Evolutionary conservation across 2,888 invertebrate genomes (phyloP).

Genomic region (Julus scanicus): DNA sequence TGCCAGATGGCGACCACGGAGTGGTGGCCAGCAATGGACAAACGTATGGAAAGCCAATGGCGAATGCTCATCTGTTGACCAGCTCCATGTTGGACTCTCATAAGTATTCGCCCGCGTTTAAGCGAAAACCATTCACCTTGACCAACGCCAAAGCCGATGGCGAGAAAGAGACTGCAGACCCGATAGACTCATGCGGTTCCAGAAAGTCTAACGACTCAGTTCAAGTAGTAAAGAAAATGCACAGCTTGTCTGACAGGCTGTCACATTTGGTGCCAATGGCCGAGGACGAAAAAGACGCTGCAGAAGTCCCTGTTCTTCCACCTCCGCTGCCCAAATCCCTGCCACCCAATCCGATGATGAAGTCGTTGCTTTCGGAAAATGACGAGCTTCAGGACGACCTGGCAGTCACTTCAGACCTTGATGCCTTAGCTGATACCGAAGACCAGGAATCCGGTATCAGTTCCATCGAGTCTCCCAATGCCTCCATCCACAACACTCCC

Average conservation of each 20-base stretch:
- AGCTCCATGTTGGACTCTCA: constrained; percentile 68
- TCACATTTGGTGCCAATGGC: not conserved
- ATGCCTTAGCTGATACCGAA: constrained; percentile 72
- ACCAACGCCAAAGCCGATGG: constrained; percentile 66
- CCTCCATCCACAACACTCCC: constrained; percentile 80
- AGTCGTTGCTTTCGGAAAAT: constrained; percentile 53
- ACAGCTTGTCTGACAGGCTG: not conserved
- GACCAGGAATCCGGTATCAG: constrained; percentile 87
- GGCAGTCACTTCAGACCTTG: constrained; percentile 64
- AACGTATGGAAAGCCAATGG: constrained; percentile 53
- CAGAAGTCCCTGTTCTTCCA: constrained; percentile 57
- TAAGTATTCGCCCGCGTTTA: constrained; percentile 85
- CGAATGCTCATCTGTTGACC: constrained; percentile 61
- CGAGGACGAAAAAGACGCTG: not conserved
- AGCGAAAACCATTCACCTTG: constrained; percentile 78
- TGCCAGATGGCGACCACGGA: not conserved
- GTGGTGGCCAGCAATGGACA: not conserved
- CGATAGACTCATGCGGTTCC: constrained; percentile 52
- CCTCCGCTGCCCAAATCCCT: constrained; percentile 62
- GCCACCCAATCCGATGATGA: constrained; percentile 57
- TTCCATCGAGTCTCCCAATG: constrained; percentile 79
- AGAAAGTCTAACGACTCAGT: constrained; percentile 56
- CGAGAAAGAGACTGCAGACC: not conserved
- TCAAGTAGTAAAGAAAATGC: not conserved
- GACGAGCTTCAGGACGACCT: constrained; percentile 41